A percentile compares a stretch with the other conserved stretches of the same genome.
Evolutionary conservation across 2,888 invertebrate species (phyloP).

Genomic region (Drosophila basisetae): DNA sequence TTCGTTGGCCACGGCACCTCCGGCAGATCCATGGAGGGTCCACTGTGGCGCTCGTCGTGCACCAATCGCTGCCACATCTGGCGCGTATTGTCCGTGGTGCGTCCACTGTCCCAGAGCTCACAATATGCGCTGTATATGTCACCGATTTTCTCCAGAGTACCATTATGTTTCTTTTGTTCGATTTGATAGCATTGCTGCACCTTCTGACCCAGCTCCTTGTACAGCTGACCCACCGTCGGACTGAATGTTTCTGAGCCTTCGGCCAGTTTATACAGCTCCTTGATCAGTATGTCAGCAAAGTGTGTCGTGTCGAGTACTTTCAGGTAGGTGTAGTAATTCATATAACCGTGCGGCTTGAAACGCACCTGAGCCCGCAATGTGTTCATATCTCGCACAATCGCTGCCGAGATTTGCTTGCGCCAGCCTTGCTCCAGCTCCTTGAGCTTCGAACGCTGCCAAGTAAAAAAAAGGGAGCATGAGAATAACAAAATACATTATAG

Average conservation of each 20-base stretch:
- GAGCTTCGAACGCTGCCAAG: slow-evolving; percentile 88
- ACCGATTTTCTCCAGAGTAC: slow-evolving; percentile 88
- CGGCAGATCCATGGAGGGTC: slow-evolving; percentile 87
- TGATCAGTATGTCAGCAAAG: slow-evolving; percentile 88
- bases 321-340: slow-evolving; percentile 91
- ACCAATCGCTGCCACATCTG: slow-evolving; percentile 91
- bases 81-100: slow-evolving; percentile 87
- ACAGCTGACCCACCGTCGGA: slow-evolving; percentile 88
- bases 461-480: not conserved
- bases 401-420: slow-evolving; percentile 88
- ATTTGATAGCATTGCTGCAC: slow-evolving; percentile 89
- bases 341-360: slow-evolving; percentile 86
- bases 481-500: not conserved
- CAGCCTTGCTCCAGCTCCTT: slow-evolving; percentile 88
- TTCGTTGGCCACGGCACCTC: slow-evolving; percentile 89
- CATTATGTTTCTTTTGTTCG: slow-evolving; percentile 88
- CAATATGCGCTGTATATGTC: slow-evolving; percentile 88
- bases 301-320: slow-evolving; percentile 87
- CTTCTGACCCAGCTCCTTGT: slow-evolving; percentile 89
- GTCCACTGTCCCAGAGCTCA: slow-evolving; percentile 87
- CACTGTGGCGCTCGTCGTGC: slow-evolving; percentile 86
- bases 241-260: slow-evolving; percentile 93
- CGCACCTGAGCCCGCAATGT: slow-evolving; percentile 88
- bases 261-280: slow-evolving; percentile 90
- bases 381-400: slow-evolving; percentile 90